These are phyloP conservation scores for Synergus gifuensis DNA, from an alignment of 2,888 invertebrate species.

Conservation along the genomic window DNA sequence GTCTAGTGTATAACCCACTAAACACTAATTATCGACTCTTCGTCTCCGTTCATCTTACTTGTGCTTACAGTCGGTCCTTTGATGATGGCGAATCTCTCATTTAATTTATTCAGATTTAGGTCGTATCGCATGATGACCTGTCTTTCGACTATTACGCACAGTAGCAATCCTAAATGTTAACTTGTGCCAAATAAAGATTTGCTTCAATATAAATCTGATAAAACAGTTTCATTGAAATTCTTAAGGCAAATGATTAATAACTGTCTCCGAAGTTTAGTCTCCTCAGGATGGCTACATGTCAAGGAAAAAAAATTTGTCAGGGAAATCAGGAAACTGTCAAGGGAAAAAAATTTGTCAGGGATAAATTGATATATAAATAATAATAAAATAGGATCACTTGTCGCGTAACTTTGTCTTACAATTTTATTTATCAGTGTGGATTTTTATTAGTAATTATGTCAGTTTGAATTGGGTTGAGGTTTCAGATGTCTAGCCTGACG, in stretches of 20 bases:
- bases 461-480: too few relatives aligned
- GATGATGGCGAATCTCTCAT: conserved; percentile 52
- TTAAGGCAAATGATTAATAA: neutral
- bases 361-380: too few relatives aligned
- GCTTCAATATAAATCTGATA: conserved; percentile 5
- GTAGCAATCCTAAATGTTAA: conserved; percentile 5
- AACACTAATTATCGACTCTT: conserved; percentile 72
- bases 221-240: neutral
- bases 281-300: too few relatives aligned
- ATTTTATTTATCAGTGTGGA: too few relatives aligned
- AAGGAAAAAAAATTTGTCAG: too few relatives aligned
- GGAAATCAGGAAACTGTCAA: too few relatives aligned
- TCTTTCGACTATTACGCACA: conserved; percentile 10
- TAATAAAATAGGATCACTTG: too few relatives aligned
- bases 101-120: conserved; percentile 46
- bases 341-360: too few relatives aligned
- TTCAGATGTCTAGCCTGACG: too few relatives aligned
- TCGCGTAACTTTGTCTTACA: too few relatives aligned
- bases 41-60: conserved; percentile 52
- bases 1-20: conserved; percentile 72
- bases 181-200: conserved; percentile 24
- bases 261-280: too few relatives aligned
- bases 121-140: conserved; percentile 39
- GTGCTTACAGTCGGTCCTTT: conserved; percentile 46
- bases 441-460: too few relatives aligned